phyloP scores from a whole-genome alignment of 2,888 invertebrate species.

The Pterobdella sp. region DNA sequence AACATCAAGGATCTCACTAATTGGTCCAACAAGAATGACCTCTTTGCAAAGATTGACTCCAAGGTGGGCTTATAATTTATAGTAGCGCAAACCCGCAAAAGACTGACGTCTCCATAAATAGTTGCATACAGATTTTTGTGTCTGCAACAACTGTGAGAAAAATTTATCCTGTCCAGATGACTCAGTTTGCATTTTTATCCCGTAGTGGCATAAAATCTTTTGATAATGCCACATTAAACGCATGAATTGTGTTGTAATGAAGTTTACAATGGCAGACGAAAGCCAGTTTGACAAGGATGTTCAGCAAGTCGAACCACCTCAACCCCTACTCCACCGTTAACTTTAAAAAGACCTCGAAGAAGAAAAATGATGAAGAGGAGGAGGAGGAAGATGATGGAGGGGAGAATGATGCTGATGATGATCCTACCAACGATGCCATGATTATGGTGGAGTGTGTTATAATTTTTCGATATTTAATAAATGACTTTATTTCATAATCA shows the following conservation, averaged over 20 bases:
- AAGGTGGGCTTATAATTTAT: constrained; percentile 44
- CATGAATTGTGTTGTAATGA: too few relatives aligned
- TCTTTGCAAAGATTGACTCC: constrained; percentile 61
- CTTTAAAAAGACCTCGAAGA: constrained; percentile 54
- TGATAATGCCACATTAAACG: too few relatives aligned
- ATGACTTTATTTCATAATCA: background rate
- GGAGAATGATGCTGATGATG: constrained; percentile 48
- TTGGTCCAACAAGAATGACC: constrained; percentile 68
- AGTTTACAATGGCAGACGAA: too few relatives aligned
- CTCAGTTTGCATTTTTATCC: too few relatives aligned
- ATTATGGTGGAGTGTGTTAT: constrained; percentile 33
- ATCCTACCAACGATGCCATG: constrained; percentile 35
- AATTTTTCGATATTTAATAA: background rate
- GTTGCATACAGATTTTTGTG: too few relatives aligned
- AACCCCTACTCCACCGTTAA: constrained; percentile 68
- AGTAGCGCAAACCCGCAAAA: too few relatives aligned
- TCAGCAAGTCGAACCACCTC: constrained; percentile 73
- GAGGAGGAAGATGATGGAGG: constrained; percentile 23
- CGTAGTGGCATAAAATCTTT: too few relatives aligned
- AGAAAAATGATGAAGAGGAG: constrained; percentile 47
- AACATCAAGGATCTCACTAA: constrained; percentile 73
- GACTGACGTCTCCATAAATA: too few relatives aligned
- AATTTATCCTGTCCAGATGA: too few relatives aligned
- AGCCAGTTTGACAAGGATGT: constrained; percentile 81
- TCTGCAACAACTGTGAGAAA: too few relatives aligned